Evolutionary conservation across 37 sponge, comb jelly and placozoan genomes (phyloP), one percentile per base, ranked within the genome.

Genomic region (Bolinopsis microptera): DNA sequence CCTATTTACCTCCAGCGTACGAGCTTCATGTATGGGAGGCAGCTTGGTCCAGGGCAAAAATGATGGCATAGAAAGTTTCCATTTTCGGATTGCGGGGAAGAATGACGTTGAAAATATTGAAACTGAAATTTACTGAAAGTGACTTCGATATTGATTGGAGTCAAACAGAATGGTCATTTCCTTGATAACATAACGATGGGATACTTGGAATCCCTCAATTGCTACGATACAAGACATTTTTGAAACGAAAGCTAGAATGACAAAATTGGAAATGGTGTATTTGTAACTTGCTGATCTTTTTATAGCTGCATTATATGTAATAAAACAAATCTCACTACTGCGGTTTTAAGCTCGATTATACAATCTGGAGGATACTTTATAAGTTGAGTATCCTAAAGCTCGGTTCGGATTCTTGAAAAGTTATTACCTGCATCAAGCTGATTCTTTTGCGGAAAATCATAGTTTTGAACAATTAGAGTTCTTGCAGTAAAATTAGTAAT

Each of bases 191-290:
- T 34, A 77, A 2, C 33, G 80, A 35, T 77, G 80, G 9, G 80
- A 28, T 31, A 77, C 3, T 16, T 32, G 80, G 32, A 77, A 77
- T 77, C 80, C 80, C 33, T 77, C 80, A 32, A 77, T 77, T 28
- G 80, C 80, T 32, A 77, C 80, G 32, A 77, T 36, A 32, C 80
- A 77, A 77, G 80, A 77, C 80, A 77, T 77, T 77, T n/a, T 77
- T 77, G 21, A 31, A 32, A 32, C 34, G 9, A 1, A 77, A 77
- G 9, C 36, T 22, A 35, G 33, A 77, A 77, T 1, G 9, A 36
- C 22, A 77, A 77, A 77, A 77, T 2, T 77, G 36, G 80, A 35
- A 77, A 77, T 77, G 80, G 33, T 34, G 9, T 27, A 77, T 77
- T 77, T 77, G 16, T 77, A 3, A 36, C 21, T 77, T 28, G 61